Percentiles rank a stretch among this genome's conserved stretches.
phyloP scores from a whole-genome alignment of 2,797 vertebrate genomes.

The Sebastes kiyomatsui region DNA sequence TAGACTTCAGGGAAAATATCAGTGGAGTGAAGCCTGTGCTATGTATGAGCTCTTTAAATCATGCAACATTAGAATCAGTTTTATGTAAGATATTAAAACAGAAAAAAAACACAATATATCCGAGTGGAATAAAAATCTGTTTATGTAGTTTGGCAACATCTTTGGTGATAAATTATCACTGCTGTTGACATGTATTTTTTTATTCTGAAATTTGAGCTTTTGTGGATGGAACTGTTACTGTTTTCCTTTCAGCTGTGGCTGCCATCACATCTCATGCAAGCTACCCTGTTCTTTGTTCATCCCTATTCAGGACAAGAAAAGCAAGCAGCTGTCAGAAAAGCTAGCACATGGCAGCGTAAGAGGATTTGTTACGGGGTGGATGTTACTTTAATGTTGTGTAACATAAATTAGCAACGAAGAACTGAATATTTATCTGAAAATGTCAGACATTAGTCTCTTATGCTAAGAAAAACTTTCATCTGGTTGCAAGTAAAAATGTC shows the following conservation, averaged over 20 bases:
- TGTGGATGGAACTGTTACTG: background rate
- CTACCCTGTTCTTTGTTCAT: background rate
- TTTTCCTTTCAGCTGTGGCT: background rate
- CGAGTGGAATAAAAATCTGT: background rate
- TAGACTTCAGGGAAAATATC: slow-evolving; percentile 22
- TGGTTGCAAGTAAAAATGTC: background rate
- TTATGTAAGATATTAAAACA: slow-evolving; percentile 20
- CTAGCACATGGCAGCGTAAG: background rate
- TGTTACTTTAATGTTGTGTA: background rate
- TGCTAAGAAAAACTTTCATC: background rate
- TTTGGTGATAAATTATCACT: background rate
- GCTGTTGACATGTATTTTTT: background rate
- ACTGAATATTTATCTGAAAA: slow-evolving; percentile 1
- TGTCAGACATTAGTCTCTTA: background rate
- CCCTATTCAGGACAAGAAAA: background rate
- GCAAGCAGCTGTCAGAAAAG: slow-evolving; percentile 13
- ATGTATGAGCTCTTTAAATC: slow-evolving; percentile 46
- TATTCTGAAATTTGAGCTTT: slow-evolving; percentile 14
- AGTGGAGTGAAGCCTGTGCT: slow-evolving; percentile 22
- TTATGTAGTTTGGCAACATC: slow-evolving; percentile 15
- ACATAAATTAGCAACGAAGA: background rate
- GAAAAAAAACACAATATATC: background rate
- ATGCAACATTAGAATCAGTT: slow-evolving; percentile 14
- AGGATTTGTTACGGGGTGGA: background rate
- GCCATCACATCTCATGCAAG: slow-evolving; percentile 4